Evolutionary conservation across 1,140 invertebrate genomes (phyloP), one percentile per base, ranked within the genome.

Genomic region (Halesus radiatus): DNA sequence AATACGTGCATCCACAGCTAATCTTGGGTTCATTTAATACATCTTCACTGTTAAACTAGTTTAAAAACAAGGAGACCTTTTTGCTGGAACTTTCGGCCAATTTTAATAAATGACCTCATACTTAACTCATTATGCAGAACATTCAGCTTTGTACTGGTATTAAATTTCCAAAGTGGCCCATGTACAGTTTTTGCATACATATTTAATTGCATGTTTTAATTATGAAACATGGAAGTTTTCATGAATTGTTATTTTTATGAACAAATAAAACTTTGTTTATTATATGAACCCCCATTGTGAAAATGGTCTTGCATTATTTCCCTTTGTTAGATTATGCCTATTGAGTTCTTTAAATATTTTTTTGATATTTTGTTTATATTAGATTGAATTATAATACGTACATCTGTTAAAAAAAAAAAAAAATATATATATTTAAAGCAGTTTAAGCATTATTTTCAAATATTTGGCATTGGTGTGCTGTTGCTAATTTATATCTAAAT

Each of bases 181-280:
- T 66, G 62, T 13, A 29, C 62, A 66, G 22, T n/a, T 66, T 32
- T 29, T 13, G 58, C 58, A 22, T 60, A 23, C 58, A 26, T 56
- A 22, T 60, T 60, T 60, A 22, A 60, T 15, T 60, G 58, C 20
- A 60, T 8, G 58, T 18, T 66, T 37, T 32, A 66, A 32, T 66
- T 66, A 32, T 4, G 15, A 66, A 13, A 32, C 16, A 32, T 22
- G 60, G 15, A 37, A 66, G 26, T 18, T 45, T 50, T 8, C 26
- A 72, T 54, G 20, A 72, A 72, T 72, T 53, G 13, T 72, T 52
- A 1, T 72, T 52, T 72, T 72, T 72, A 53, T 23, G 45, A 10
- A 70, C 66, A 50, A 18, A 50, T 70, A 45, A 70, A 70, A 70
- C 32, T 45, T 53, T 18, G 50, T 72, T 72, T 72, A 72, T 54